These are phyloP conservation scores for Ptychoptera albimana DNA, from an alignment of 2,888 invertebrate genomes.

Conservation along the genomic window DNA sequence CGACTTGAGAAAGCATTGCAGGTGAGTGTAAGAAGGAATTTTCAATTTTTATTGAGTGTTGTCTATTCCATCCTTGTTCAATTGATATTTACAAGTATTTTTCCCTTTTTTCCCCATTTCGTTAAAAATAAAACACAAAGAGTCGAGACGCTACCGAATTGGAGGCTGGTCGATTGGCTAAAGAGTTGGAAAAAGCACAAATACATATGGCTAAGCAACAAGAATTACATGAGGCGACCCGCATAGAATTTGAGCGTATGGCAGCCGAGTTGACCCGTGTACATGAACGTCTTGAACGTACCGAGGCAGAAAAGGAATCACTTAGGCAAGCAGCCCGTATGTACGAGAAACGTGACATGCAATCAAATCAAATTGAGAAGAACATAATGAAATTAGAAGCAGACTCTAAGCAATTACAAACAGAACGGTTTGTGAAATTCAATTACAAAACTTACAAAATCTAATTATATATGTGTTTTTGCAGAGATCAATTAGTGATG, in stretches of 20 bases:
- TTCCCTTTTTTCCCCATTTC: constrained; percentile 7
- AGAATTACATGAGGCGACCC: constrained; percentile 65
- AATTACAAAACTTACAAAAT: not conserved
- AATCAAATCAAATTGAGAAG: constrained; percentile 69
- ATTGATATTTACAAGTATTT: constrained; percentile 31
- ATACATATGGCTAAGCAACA: constrained; percentile 69
- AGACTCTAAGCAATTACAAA: constrained; percentile 70
- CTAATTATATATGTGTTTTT: constrained; percentile 20
- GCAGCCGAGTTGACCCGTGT: constrained; percentile 64
- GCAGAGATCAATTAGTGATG: constrained; percentile 60
- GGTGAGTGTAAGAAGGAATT: too few relatives aligned
- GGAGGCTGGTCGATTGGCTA: constrained; percentile 68
- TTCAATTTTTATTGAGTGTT: too few relatives aligned
- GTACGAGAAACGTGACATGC: constrained; percentile 61
- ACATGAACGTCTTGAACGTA: constrained; percentile 63
- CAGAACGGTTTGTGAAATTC: constrained; percentile 34
- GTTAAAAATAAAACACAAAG: constrained; percentile 14
- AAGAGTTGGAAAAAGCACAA: constrained; percentile 75
- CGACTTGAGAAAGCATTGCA: constrained; percentile 67
- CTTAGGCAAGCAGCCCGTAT: constrained; percentile 59
- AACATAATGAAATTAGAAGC: constrained; percentile 70
- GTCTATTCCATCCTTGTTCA: too few relatives aligned
- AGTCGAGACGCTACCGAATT: constrained; percentile 65
- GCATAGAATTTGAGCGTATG: constrained; percentile 74
- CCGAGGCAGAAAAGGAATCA: constrained; percentile 60